These are phyloP conservation scores for Hypomecis punctinalis DNA, from an alignment of 2,888 invertebrate species.

Conservation along the genomic window DNA sequence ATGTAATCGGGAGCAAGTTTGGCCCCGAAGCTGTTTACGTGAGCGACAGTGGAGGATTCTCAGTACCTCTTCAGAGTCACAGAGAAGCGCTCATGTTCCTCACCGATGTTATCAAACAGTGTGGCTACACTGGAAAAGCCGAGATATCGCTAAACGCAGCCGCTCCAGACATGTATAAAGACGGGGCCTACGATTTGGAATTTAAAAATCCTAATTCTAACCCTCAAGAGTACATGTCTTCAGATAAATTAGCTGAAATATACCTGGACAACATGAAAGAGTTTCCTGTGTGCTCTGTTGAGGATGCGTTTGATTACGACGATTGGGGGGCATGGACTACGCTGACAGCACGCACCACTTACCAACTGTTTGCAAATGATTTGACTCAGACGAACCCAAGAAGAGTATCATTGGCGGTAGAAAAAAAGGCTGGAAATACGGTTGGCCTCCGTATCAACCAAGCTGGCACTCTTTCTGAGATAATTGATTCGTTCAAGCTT, in stretches of 20 bases:
- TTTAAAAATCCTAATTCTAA: slow-evolving; percentile 98
- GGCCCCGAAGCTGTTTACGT: slow-evolving; percentile 97
- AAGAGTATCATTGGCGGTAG: slow-evolving; percentile 95
- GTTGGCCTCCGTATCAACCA: slow-evolving; percentile 98
- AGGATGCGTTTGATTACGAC: slow-evolving; percentile 99
- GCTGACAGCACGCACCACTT: slow-evolving; percentile 87
- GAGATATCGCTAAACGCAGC: slow-evolving; percentile 99
- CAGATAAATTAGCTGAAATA: slow-evolving; percentile 92
- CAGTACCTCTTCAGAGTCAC: slow-evolving; percentile 97
- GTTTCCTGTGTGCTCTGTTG: slow-evolving; percentile 96
- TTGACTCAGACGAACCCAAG: slow-evolving; percentile 96
- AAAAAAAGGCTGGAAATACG: slow-evolving; percentile 98
- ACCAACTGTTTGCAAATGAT: slow-evolving; percentile 96
- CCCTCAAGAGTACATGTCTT: slow-evolving; percentile 91
- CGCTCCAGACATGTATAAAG: slow-evolving; percentile 96
- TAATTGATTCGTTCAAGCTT: slow-evolving; percentile 96
- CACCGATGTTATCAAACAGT: slow-evolving; percentile 94
- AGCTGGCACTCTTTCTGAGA: slow-evolving; percentile 97
- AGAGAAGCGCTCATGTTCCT: slow-evolving; percentile 95
- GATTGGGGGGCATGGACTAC: slow-evolving; percentile 98
- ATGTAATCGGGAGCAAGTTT: slow-evolving; percentile 94
- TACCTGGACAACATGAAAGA: slow-evolving; percentile 96
- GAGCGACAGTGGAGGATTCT: slow-evolving; percentile 98
- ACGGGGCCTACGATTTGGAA: slow-evolving; percentile 96
- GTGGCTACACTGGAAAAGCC: slow-evolving; percentile 95